Percentiles rank a stretch among this genome's conserved stretches.
phyloP scores from a whole-genome alignment of 2,113 vertebrate genomes.

The Cyphomyrus plagiostoma region DNA sequence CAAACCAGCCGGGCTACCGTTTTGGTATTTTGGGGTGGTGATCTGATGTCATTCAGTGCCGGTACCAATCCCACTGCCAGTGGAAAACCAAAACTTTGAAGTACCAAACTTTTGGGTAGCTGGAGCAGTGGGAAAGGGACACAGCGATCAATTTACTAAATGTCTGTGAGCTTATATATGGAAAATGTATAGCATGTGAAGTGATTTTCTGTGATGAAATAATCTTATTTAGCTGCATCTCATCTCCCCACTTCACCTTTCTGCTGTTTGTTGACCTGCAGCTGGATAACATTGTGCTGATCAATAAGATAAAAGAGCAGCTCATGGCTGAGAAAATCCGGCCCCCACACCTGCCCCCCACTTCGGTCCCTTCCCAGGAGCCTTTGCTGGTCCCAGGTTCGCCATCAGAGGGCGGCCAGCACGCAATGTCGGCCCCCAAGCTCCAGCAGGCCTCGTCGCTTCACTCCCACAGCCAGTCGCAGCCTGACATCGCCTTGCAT shows the following conservation, averaged over 20 bases:
- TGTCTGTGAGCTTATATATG: background rate
- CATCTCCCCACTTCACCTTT: constrained; percentile 39
- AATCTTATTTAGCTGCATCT: background rate
- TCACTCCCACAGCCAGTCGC: constrained; percentile 77
- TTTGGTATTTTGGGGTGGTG: background rate
- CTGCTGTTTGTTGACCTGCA: constrained; percentile 53
- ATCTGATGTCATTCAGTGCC: background rate
- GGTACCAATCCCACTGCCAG: background rate
- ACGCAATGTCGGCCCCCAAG: constrained; percentile 80
- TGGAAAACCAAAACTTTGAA: background rate
- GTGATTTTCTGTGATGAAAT: background rate
- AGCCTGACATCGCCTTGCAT: constrained; percentile 85
- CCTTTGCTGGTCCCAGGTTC: constrained; percentile 75
- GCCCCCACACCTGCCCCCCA: constrained; percentile 84
- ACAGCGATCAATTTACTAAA: background rate
- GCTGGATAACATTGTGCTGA: constrained; percentile 98
- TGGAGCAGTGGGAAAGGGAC: background rate
- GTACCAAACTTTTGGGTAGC: background rate
- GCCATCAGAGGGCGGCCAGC: constrained; percentile 73
- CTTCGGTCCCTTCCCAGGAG: constrained; percentile 86
- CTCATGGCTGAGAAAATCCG: constrained; percentile 98
- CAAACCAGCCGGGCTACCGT: background rate
- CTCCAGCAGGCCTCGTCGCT: constrained; percentile 76
- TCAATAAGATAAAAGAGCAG: constrained; percentile 99
- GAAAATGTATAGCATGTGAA: background rate